phyloP scores from a whole-genome alignment of 1,140 invertebrate genomes.

The Kradibia gibbosae region DNA sequence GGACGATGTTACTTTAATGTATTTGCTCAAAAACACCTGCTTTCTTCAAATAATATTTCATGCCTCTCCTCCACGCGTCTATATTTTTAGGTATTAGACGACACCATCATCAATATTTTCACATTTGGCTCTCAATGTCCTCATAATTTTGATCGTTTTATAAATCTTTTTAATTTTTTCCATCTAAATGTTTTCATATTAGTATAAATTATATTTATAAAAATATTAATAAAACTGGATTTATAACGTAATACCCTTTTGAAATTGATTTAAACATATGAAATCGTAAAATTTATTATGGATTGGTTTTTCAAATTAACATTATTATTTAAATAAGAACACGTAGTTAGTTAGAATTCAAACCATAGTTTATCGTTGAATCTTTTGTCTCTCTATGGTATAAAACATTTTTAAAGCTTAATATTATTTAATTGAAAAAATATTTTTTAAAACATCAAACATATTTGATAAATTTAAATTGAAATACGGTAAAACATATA shows the following conservation, averaged over 20 bases:
- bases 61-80: slow-evolving; percentile 2
- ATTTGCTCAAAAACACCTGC: slow-evolving; percentile 56
- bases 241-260: background rate
- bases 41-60: slow-evolving; percentile 60
- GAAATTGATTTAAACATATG: background rate
- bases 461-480: too few relatives aligned
- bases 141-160: slow-evolving; percentile 2
- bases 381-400: too few relatives aligned
- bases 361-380: too few relatives aligned
- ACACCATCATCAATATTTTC: slow-evolving; percentile 31
- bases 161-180: background rate
- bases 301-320: too few relatives aligned
- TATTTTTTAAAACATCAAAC: too few relatives aligned
- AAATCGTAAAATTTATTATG: background rate
- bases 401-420: too few relatives aligned
- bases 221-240: background rate
- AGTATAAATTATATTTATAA: too few relatives aligned
- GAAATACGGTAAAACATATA: too few relatives aligned
- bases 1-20: slow-evolving; percentile 47
- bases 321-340: too few relatives aligned
- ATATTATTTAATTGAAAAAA: too few relatives aligned
- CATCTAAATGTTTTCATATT: too few relatives aligned
- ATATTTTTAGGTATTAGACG: slow-evolving; percentile 3
- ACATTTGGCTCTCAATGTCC: background rate
- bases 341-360: too few relatives aligned